Evolutionary conservation across 2,113 vertebrate genomes (phyloP).

Genomic region (Amphiprion ocellaris): DNA sequence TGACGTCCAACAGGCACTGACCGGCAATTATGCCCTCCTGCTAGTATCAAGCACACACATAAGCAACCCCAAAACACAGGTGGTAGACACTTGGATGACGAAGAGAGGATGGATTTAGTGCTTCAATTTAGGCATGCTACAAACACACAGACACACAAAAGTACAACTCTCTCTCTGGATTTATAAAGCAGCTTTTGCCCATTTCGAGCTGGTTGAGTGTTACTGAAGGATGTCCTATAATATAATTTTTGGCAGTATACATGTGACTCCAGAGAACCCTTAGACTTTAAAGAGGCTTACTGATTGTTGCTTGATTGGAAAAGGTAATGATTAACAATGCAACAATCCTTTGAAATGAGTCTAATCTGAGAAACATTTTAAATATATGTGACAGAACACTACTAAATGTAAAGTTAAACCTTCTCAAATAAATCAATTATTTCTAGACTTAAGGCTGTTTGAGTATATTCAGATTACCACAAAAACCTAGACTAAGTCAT

Average conservation of each 20-base stretch:
- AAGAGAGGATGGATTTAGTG: not conserved
- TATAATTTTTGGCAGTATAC: not conserved
- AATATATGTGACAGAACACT: too few relatives aligned
- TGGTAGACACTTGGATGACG: not conserved
- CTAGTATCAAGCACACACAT: not conserved
- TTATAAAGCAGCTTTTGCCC: not conserved
- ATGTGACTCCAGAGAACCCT: not conserved
- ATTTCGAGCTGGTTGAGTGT: not conserved
- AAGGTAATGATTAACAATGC: too few relatives aligned
- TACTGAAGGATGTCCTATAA: not conserved
- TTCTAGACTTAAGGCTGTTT: too few relatives aligned
- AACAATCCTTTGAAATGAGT: too few relatives aligned
- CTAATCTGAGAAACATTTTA: too few relatives aligned
- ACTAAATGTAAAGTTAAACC: too few relatives aligned
- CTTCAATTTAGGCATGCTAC: constrained; percentile 13
- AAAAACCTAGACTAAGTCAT: too few relatives aligned
- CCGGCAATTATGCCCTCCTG: constrained; percentile 2
- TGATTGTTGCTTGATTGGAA: too few relatives aligned
- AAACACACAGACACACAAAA: constrained; percentile 1
- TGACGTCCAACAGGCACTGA: constrained; percentile 27
- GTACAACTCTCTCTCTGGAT: not conserved
- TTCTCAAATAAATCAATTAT: too few relatives aligned
- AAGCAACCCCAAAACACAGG: too few relatives aligned
- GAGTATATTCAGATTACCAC: too few relatives aligned
- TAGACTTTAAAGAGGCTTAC: not conserved